Conservation (phyloP, 2,888 invertebrate genomes). For the Ormyrus rosae region DNA sequence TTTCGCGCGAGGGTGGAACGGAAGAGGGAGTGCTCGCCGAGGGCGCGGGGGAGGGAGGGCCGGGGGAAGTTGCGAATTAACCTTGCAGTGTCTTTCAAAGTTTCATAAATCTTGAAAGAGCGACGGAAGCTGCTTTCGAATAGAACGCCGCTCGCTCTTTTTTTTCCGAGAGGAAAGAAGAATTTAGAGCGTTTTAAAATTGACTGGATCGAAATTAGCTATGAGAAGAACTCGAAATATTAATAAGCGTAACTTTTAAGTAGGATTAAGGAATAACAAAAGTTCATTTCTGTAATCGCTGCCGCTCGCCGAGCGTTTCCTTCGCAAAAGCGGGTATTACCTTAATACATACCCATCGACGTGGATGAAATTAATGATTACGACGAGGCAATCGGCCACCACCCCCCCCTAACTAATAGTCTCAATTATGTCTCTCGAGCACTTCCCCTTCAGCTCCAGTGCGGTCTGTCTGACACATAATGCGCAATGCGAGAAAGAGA, state of each 20-base stretch:
- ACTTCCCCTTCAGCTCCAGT: constrained; percentile 13
- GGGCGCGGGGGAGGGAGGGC: not conserved
- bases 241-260: too few relatives aligned
- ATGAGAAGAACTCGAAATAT: not conserved
- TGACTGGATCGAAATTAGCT: not conserved
- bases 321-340: not conserved
- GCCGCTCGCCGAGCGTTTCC: not conserved
- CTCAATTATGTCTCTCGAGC: constrained; percentile 58
- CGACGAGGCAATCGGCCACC: constrained; percentile 12
- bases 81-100: constrained; percentile 53
- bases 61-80: constrained; percentile 52
- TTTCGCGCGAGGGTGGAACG: constrained; percentile 23
- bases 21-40: not conserved
- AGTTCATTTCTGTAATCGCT: constrained; percentile 6
- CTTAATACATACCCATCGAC: not conserved
- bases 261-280: too few relatives aligned
- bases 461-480: not conserved
- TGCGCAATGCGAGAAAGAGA: too few relatives aligned
- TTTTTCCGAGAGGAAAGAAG: constrained; percentile 2
- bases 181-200: constrained; percentile 8
- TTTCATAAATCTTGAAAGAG: constrained; percentile 55
- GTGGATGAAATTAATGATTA: not conserved
- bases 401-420: constrained; percentile 59
- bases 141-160: constrained; percentile 12
- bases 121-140: not conserved